phyloP scores from a whole-genome alignment of 2,113 vertebrate genomes.

The Halcyon malimbica region DNA sequence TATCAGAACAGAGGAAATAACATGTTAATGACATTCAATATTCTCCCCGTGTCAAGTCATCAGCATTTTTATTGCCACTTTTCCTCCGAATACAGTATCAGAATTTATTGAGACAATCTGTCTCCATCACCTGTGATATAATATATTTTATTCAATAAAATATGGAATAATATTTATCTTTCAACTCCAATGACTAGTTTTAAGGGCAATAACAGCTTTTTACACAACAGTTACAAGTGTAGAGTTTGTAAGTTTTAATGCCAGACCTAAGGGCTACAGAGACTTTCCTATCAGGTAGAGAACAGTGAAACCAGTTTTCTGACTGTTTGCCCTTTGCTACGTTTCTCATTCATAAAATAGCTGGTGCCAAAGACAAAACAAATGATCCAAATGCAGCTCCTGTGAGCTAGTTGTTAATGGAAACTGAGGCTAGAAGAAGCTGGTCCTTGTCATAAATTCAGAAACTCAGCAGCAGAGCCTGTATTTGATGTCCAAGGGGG shows the following conservation, averaged over 20 bases:
- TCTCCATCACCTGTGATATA: conserved; percentile 85
- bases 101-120: conserved; percentile 87
- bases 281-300: neutral
- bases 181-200: conserved; percentile 75
- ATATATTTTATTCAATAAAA: conserved; percentile 85
- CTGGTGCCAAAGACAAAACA: conserved; percentile 10
- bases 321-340: neutral
- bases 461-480: neutral
- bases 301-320: neutral
- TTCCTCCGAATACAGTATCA: conserved; percentile 81
- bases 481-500: neutral
- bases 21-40: conserved; percentile 84
- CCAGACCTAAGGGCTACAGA: conserved; percentile 45
- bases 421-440: conserved; percentile 28
- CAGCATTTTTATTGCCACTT: conserved; percentile 85
- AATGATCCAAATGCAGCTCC: neutral
- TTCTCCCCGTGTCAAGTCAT: conserved; percentile 78
- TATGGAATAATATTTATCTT: conserved; percentile 85
- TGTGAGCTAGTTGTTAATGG: neutral
- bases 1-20: conserved; percentile 76
- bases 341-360: conserved; percentile 18
- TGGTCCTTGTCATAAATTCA: conserved; percentile 8
- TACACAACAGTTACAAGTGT: conserved; percentile 63
- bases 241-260: conserved; percentile 65
- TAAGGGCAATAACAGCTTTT: conserved; percentile 72